A percentile compares a stretch with the other conserved stretches of the same genome.
phyloP scores from a whole-genome alignment of 2,888 invertebrate species.

The Phania funesta region DNA sequence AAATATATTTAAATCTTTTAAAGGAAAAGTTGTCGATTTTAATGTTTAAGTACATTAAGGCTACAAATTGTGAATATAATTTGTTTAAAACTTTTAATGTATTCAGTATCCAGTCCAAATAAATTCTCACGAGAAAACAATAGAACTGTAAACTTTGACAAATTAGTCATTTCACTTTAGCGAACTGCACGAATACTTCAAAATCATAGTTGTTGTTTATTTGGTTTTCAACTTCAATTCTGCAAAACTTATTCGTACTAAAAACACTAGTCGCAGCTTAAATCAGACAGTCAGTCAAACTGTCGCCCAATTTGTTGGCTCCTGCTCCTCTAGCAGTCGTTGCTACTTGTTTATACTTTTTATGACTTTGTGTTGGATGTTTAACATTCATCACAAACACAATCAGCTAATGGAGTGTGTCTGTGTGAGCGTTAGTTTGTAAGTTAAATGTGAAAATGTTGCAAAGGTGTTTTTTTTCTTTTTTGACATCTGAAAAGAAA shows the following conservation, averaged over 20 bases:
- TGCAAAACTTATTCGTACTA: neutral
- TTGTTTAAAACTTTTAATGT: too few relatives aligned
- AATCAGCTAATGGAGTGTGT: conserved; percentile 52
- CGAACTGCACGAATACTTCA: neutral
- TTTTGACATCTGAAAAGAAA: neutral
- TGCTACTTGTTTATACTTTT: conserved; percentile 2
- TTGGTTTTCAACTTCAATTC: neutral
- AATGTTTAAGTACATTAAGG: too few relatives aligned
- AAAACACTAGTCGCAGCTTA: conserved; percentile 1
- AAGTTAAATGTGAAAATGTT: conserved; percentile 1
- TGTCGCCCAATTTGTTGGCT: conserved; percentile 33
- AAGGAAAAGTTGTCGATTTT: too few relatives aligned
- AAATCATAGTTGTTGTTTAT: neutral
- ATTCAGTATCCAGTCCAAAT: too few relatives aligned
- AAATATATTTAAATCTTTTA: conserved; percentile 24
- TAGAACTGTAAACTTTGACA: neutral
- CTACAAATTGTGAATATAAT: too few relatives aligned
- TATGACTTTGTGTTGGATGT: conserved; percentile 26
- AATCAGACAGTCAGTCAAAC: conserved; percentile 13
- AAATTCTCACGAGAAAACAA: too few relatives aligned
- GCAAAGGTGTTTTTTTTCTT: conserved; percentile 14
- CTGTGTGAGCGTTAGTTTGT: neutral
- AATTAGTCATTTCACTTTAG: conserved; percentile 3
- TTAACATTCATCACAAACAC: conserved; percentile 50
- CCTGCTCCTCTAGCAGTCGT: conserved; percentile 4